These are phyloP conservation scores for Zhuqinia jingwanae DNA, from an alignment of 2,888 invertebrate genomes.

Conservation along the genomic window DNA sequence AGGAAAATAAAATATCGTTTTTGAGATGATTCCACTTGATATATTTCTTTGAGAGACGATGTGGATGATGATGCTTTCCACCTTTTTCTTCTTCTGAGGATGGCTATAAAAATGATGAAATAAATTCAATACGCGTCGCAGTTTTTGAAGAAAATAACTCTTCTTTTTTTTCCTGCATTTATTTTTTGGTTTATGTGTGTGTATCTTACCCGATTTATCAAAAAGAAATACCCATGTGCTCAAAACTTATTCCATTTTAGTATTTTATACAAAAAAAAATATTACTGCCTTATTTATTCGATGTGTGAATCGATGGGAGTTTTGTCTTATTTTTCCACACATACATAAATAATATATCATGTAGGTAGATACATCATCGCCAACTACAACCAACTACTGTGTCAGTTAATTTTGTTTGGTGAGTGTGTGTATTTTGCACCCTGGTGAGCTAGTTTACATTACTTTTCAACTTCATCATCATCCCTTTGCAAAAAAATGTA, in stretches of 20 bases:
- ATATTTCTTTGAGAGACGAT: conserved; percentile 64
- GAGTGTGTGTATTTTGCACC: conserved; percentile 63
- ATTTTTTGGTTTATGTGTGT: neutral
- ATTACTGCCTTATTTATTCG: conserved; percentile 2
- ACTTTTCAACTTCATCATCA: conserved; percentile 46
- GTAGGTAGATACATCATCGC: too few species aligned
- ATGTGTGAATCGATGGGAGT: neutral
- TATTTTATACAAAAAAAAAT: conserved; percentile 9
- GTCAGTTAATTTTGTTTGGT: conserved; percentile 46
- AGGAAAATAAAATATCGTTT: conserved; percentile 59
- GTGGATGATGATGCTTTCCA: too few species aligned
- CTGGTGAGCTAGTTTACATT: conserved; percentile 63
- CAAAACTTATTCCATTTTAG: neutral
- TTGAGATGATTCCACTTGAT: conserved; percentile 67
- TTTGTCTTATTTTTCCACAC: conserved; percentile 17
- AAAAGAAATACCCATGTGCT: conserved; percentile 19
- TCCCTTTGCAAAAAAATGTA: neutral
- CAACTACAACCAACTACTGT: conserved; percentile 6
- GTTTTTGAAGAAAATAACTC: too few species aligned
- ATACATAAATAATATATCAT: too few species aligned
- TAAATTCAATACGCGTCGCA: conserved; percentile 60
- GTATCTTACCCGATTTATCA: conserved; percentile 37
- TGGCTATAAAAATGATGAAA: conserved; percentile 66
- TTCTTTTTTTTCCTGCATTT: too few species aligned
- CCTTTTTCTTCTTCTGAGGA: conserved; percentile 56